Conservation (phyloP, 2,888 invertebrate species). For the Anoplius nigerrimus region DNA sequence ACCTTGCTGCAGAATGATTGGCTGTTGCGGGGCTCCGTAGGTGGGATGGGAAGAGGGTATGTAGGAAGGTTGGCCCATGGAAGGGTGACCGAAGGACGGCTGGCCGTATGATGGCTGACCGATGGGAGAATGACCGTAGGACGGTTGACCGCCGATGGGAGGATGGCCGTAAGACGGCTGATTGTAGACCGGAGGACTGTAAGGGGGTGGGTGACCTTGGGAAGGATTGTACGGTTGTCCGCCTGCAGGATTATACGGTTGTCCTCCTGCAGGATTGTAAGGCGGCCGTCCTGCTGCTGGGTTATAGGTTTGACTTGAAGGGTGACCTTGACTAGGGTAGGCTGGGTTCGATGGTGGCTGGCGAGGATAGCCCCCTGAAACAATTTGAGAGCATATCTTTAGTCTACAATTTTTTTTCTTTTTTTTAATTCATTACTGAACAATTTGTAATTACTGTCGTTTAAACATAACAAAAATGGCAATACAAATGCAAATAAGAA, state of each 20-base stretch:
- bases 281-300: constrained; percentile 35
- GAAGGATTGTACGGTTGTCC: constrained; percentile 47
- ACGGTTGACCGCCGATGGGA: too few relatives aligned
- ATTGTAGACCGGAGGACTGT: too few relatives aligned
- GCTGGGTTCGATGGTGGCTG: constrained; percentile 53
- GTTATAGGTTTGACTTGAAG: constrained; percentile 41
- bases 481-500: too few relatives aligned
- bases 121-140: constrained; percentile 40
- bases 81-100: constrained; percentile 56
- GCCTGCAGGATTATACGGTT: constrained; percentile 47
- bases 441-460: too few relatives aligned
- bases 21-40: constrained; percentile 62
- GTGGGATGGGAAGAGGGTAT: constrained; percentile 40
- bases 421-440: constrained; percentile 2
- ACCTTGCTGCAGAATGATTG: constrained; percentile 59
- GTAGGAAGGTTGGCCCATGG: constrained; percentile 47
- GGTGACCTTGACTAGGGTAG: constrained; percentile 10
- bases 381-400: not conserved
- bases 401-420: too few relatives aligned
- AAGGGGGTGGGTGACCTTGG: constrained; percentile 37
- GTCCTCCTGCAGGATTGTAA: constrained; percentile 35
- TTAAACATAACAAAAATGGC: too few relatives aligned
- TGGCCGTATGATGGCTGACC: constrained; percentile 24
- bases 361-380: constrained; percentile 58
- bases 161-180: constrained; percentile 47